A percentile compares a stretch with the other conserved stretches of the same genome.
Evolutionary conservation across 2,797 vertebrate species (phyloP).

Genomic region (Neosilurus hyrtlii): DNA sequence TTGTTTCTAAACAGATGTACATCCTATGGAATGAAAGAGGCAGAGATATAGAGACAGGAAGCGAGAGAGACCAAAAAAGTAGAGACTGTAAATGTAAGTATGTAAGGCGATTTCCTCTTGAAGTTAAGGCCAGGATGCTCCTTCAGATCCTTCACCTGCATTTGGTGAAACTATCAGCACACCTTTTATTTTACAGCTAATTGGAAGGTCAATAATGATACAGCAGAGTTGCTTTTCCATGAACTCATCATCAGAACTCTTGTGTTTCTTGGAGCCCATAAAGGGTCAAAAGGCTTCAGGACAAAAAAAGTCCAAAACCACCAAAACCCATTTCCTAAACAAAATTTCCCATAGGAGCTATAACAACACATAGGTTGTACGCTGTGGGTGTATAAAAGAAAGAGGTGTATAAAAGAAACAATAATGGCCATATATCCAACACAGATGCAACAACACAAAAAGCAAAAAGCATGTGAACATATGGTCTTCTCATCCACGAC

Average conservation of each 20-base stretch:
- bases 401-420: neutral
- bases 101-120: neutral
- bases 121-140: neutral
- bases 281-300: slow-evolving; percentile 21
- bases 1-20: slow-evolving; percentile 57
- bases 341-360: neutral
- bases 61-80: slow-evolving; percentile 29
- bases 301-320: slow-evolving; percentile 35
- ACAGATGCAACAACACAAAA: neutral
- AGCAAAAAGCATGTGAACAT: slow-evolving; percentile 57
- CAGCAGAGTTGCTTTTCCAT: neutral
- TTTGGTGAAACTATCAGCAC: neutral
- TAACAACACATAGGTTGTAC: neutral
- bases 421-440: neutral
- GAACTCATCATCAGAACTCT: neutral
- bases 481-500: slow-evolving; percentile 62
- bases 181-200: slow-evolving; percentile 6
- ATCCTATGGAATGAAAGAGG: slow-evolving; percentile 45
- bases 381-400: no score
- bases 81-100: slow-evolving; percentile 29
- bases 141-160: neutral
- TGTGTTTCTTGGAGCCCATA: slow-evolving; percentile 17
- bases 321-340: neutral
- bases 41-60: slow-evolving; percentile 15
- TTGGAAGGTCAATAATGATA: neutral